Conservation (phyloP, 1,140 invertebrate species). For the Sipha flava region DNA sequence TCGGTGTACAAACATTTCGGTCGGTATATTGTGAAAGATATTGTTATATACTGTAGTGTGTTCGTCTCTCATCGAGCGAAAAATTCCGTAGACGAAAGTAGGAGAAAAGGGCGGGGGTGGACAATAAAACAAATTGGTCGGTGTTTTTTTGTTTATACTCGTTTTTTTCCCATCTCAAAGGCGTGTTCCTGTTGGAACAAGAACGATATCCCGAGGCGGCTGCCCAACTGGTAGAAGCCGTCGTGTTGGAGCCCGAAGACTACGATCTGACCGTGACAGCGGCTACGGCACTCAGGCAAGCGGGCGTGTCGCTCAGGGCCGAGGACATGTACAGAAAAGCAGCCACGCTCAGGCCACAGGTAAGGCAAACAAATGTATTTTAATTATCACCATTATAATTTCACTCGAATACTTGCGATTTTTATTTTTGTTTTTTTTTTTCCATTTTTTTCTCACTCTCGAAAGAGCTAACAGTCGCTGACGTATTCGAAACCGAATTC, state of each 20-base stretch:
- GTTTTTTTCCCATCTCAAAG: slow-evolving; percentile 56
- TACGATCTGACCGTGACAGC: slow-evolving; percentile 77
- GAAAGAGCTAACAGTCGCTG: too few relatives aligned
- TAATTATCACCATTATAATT: too few relatives aligned
- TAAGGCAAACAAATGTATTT: too few relatives aligned
- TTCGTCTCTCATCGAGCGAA: too few relatives aligned
- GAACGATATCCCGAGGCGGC: slow-evolving; percentile 72
- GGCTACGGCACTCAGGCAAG: slow-evolving; percentile 72
- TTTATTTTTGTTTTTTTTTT: too few relatives aligned
- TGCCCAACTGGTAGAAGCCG: slow-evolving; percentile 63
- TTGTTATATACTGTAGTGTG: background rate
- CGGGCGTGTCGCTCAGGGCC: slow-evolving; percentile 64
- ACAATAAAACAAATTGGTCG: too few relatives aligned
- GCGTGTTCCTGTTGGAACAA: slow-evolving; percentile 73
- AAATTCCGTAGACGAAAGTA: too few relatives aligned
- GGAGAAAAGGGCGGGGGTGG: too few relatives aligned
- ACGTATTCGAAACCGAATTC: too few relatives aligned
- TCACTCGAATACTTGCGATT: too few relatives aligned
- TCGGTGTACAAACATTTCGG: slow-evolving; percentile 78
- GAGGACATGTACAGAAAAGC: slow-evolving; percentile 76
- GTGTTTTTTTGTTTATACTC: background rate
- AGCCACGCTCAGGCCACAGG: slow-evolving; percentile 57
- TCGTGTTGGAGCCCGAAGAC: slow-evolving; percentile 64
- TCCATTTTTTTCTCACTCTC: too few relatives aligned
- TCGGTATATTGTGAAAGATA: slow-evolving; percentile 45